Percentiles rank a stretch among this genome's conserved stretches.
These are phyloP conservation scores for Orchestia grillus DNA, from an alignment of 1,140 invertebrate species.

Conservation along the genomic window DNA sequence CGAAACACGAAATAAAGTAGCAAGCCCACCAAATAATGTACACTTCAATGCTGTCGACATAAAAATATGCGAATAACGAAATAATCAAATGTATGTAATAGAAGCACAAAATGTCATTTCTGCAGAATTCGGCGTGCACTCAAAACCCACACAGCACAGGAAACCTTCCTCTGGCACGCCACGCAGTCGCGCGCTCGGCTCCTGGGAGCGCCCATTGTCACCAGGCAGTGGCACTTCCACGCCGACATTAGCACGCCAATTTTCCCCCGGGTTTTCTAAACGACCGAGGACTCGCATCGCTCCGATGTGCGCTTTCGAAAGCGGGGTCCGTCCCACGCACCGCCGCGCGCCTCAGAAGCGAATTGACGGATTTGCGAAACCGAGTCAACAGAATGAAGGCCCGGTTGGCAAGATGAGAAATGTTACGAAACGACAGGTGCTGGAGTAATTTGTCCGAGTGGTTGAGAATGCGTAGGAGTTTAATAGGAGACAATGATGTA, in stretches of 20 bases:
- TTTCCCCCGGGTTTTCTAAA: slow-evolving; percentile 1
- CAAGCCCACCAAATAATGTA: neutral
- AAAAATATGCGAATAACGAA: neutral
- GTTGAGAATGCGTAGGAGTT: neutral
- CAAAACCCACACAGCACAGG: neutral
- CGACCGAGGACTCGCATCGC: neutral
- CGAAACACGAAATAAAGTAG: neutral
- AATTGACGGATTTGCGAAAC: neutral
- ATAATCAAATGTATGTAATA: neutral
- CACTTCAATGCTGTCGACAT: neutral
- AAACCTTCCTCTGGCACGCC: neutral
- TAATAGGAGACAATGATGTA: neutral
- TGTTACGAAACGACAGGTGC: neutral
- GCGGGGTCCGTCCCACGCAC: neutral
- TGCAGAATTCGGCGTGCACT: neutral
- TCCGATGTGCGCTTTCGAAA: neutral
- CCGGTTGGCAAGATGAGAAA: neutral
- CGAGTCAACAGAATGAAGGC: neutral
- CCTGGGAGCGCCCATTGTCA: neutral
- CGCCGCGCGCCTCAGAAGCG: neutral
- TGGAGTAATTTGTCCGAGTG: neutral
- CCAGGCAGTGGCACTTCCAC: neutral
- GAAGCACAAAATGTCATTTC: neutral
- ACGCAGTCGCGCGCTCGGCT: neutral
- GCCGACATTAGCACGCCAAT: neutral